Evolutionary conservation across 2,888 invertebrate genomes (phyloP).

Genomic region (Ceramica pisi): DNA sequence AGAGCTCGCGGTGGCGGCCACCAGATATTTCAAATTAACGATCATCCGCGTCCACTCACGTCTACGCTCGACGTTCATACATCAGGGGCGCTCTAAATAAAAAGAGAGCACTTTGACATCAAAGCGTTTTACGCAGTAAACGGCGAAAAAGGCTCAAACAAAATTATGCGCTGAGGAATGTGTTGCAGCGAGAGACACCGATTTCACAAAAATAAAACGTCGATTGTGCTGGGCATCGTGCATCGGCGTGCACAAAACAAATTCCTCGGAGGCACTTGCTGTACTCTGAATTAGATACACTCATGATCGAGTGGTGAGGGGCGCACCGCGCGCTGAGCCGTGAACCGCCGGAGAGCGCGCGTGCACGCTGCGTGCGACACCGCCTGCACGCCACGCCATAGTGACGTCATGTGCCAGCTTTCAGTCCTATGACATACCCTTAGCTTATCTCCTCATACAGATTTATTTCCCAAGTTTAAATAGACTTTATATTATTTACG

Average conservation of each 20-base stretch:
- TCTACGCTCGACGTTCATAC: conserved; percentile 55
- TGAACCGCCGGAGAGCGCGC: conserved; percentile 64
- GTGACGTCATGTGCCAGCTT: conserved; percentile 55
- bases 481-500: conserved; percentile 54
- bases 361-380: conserved; percentile 43
- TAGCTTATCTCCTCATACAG: conserved; percentile 44
- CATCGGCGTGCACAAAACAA: conserved; percentile 86
- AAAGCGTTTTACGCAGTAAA: conserved; percentile 76
- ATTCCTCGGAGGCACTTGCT: conserved; percentile 87
- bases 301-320: conserved; percentile 83
- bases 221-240: conserved; percentile 81
- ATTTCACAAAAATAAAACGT: conserved; percentile 87
- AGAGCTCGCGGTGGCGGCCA: conserved; percentile 56
- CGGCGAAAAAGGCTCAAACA: conserved; percentile 79
- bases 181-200: conserved; percentile 80
- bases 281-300: conserved; percentile 88
- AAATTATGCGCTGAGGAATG: conserved; percentile 82
- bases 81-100: conserved; percentile 57
- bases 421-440: conserved; percentile 33
- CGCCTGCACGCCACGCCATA: conserved; percentile 7
- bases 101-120: conserved; percentile 71
- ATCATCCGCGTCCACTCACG: conserved; percentile 55
- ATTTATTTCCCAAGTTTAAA: conserved; percentile 51
- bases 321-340: conserved; percentile 77
- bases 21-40: conserved; percentile 62